Base-by-base conservation (phyloP, 2,888 invertebrate species). In the Hypena proboscidalis region DNA sequence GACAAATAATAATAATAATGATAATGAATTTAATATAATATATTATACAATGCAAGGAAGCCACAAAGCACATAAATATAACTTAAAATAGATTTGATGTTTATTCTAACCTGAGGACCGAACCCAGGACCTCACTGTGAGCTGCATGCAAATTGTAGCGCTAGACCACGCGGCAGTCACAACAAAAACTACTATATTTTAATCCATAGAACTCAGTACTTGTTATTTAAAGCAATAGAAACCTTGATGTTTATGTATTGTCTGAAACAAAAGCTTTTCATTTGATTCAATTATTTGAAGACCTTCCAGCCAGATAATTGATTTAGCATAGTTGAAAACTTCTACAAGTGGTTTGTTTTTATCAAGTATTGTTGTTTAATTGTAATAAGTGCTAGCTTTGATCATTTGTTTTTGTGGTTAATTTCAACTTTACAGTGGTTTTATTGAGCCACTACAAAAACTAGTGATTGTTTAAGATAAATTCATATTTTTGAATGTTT, bases 181-280 rank as follows among this genome's bases (percentile, higher is more conserved):
- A 8, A 8, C 25, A 11, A 11, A n/a, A 13, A 32, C 4, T 11
- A n/a, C 11, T 11, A 3, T n/a, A 11, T 13, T 4, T 11, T 9
- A 19, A n/a, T n/a, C n/a, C n/a, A n/a, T n/a, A n/a, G n/a, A 34
- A 39, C 41, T 36, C 32, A 48, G 32, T 39, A 37, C 31, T 37
- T 11, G n/a, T n/a, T n/a, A n/a, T 53, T 14, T 14, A 34, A 33
- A 37, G 36, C 36, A 42, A 36, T 31, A 19, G 25, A 33, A 15
- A 34, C 20, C 15, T 20, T 26, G 40, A 48, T 30, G 30, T 62
- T 58, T 62, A 45, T 43, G 15, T 42, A 57, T 58, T 64, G 56
- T 53, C 62, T 55, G 41, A 47, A 59, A 57, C 53, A 39, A 57
- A 53, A 60, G 64, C 60, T 53, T 59, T 58, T 56, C 47, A 62